Percentiles rank a stretch among this genome's conserved stretches.
These are phyloP conservation scores for Myocastor coypus DNA, from an alignment of 2,113 vertebrate species.

Conservation along the genomic window DNA sequence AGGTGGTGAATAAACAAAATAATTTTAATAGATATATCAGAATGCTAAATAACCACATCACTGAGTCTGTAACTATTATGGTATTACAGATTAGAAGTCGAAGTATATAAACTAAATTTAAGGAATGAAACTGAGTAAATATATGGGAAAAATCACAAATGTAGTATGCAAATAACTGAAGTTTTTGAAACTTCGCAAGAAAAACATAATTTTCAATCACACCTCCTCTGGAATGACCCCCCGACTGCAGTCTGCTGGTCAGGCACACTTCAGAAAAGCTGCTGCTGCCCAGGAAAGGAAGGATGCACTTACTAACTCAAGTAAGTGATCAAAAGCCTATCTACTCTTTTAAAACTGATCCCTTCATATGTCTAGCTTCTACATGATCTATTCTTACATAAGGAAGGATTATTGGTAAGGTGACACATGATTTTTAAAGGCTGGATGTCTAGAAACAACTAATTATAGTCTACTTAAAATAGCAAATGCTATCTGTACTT, in stretches of 20 bases:
- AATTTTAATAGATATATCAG: neutral
- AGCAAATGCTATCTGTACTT: neutral
- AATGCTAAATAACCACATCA: neutral
- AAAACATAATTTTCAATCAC: neutral
- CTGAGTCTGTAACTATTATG: neutral
- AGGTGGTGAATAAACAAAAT: neutral
- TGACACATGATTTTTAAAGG: neutral
- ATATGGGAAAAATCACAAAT: conserved; percentile 6
- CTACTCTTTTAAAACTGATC: neutral
- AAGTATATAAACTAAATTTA: neutral
- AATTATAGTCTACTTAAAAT: neutral
- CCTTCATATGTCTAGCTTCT: neutral
- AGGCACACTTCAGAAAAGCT: neutral
- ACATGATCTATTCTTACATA: neutral
- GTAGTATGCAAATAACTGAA: neutral
- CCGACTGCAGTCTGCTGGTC: neutral
- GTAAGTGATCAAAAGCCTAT: neutral
- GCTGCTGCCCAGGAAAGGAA: neutral
- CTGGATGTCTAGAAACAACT: neutral
- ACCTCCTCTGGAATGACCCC: neutral
- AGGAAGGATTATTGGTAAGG: neutral
- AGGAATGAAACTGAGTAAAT: neutral
- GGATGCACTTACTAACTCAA: neutral
- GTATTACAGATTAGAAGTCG: neutral
- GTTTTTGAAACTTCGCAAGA: neutral